Evolutionary conservation across 2,797 vertebrate genomes (phyloP), one percentile per base, ranked within the genome.

Genomic region (Poecilia wingei): DNA sequence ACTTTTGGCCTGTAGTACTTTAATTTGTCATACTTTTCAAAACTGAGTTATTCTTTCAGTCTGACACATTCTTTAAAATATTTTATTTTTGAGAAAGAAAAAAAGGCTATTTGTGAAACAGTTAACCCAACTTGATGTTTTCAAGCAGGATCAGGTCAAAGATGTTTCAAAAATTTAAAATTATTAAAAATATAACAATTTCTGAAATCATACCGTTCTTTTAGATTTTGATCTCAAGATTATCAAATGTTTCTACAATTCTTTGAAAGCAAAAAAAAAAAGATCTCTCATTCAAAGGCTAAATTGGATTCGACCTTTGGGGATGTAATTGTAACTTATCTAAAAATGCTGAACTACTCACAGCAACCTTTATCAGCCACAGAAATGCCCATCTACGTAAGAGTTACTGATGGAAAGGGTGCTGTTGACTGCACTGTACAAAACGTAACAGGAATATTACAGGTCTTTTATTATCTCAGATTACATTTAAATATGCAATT

Each of bases 361-460:
- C 77, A 70, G 77, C 10, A 46, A 66, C 72, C 72, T 74, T 51
- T 9, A 71, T 69, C 6, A 31, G 47, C 64, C 66, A 7, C 16
- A 2, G 55, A 57, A 74, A 81, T 80, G 80, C 66, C 72, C 75
- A 61, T 47, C 51, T 51, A 76, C 13, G 25, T 80, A 49, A 70
- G 73, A 80, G 85, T 5, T 90, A 82, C 8, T 78, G 79, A 90
- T 89, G 82, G 82, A 84, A 83, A 84, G 82, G n/a, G 55, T n/a
- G 86, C 82, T 31, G 81, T n/a, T 90, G 85, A 90, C 71, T 39
- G 18, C 9, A 68, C 3, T 9, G 20, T 25, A 36, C 33, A 10
- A 66, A 66, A 39, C 7, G 31, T n/a, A 20, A 10, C 6, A 39
- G 61, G n/a, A 59, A 59, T 13, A n/a, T 59, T 59, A 59, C n/a